These are phyloP conservation scores for Orestias chungarensis DNA, from an alignment of 2,797 vertebrate genomes.

Conservation along the genomic window DNA sequence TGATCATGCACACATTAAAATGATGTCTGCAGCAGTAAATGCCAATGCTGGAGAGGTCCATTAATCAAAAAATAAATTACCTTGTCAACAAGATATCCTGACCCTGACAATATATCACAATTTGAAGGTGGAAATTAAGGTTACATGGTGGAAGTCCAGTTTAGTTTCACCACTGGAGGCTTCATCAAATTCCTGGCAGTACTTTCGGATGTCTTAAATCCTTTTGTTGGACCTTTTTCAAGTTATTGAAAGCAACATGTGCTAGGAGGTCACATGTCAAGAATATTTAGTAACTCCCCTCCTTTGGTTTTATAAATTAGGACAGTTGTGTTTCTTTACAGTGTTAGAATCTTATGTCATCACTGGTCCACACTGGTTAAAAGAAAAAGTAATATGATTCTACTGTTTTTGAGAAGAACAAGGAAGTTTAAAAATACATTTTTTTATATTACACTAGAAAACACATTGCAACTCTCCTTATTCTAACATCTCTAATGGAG, in stretches of 20 bases:
- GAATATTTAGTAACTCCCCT: slow-evolving; percentile 42
- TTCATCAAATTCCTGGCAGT: slow-evolving; percentile 33
- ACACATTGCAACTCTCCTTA: no score
- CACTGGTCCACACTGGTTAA: neutral
- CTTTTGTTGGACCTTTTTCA: slow-evolving; percentile 56
- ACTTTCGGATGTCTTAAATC: slow-evolving; percentile 63
- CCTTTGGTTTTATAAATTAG: neutral
- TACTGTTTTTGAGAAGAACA: neutral
- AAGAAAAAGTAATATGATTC: neutral
- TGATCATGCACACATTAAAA: slow-evolving; percentile 92
- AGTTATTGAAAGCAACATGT: slow-evolving; percentile 31
- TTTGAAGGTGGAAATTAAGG: slow-evolving; percentile 57
- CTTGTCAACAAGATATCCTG: slow-evolving; percentile 80
- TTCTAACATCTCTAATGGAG: no score
- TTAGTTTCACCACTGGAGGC: slow-evolving; percentile 21
- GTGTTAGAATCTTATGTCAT: neutral
- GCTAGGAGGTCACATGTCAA: slow-evolving; percentile 55
- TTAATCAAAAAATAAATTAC: slow-evolving; percentile 92
- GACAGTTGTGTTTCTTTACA: neutral
- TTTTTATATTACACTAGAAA: neutral
- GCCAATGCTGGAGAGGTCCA: slow-evolving; percentile 85
- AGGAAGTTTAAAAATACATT: neutral
- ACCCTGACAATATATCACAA: slow-evolving; percentile 79
- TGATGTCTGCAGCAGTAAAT: slow-evolving; percentile 86
- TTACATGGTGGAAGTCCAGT: slow-evolving; percentile 41